phyloP scores from a whole-genome alignment of 2,797 vertebrate species.

The Enteromius viviparus region DNA sequence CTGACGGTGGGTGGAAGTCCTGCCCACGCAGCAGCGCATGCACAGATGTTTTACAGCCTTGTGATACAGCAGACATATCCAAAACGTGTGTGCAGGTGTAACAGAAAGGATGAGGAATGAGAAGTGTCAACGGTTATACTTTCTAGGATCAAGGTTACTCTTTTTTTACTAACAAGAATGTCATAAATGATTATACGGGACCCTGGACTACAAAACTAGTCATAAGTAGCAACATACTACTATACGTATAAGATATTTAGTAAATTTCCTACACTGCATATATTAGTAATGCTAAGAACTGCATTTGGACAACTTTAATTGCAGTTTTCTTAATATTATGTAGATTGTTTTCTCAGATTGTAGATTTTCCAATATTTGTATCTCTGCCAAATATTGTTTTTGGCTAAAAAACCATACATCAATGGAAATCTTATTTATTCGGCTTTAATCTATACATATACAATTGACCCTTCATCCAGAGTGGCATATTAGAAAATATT shows the following conservation, averaged over 20 bases:
- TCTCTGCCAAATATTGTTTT: background rate
- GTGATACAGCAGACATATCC: slow-evolving; percentile 32
- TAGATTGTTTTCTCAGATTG: background rate
- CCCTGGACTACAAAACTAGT: background rate
- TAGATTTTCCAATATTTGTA: background rate
- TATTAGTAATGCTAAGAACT: background rate
- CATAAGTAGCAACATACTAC: background rate
- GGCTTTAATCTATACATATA: too few species aligned
- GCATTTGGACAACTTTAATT: background rate
- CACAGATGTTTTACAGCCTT: slow-evolving; percentile 57
- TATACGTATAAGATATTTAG: background rate
- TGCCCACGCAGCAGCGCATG: slow-evolving; percentile 45
- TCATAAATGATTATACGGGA: background rate
- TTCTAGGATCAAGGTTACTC: background rate
- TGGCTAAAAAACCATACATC: background rate
- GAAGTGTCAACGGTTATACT: background rate
- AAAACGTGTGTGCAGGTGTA: background rate
- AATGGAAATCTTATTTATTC: background rate
- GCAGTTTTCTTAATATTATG: background rate
- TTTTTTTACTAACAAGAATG: background rate
- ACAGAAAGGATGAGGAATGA: slow-evolving; percentile 9
- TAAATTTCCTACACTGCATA: too few species aligned
- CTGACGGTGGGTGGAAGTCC: slow-evolving; percentile 44
- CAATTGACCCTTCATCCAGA: background rate
- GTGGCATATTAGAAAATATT: background rate